Base-by-base conservation (phyloP, 2,113 vertebrate genomes). In the Rhombomys opimus region DNA sequence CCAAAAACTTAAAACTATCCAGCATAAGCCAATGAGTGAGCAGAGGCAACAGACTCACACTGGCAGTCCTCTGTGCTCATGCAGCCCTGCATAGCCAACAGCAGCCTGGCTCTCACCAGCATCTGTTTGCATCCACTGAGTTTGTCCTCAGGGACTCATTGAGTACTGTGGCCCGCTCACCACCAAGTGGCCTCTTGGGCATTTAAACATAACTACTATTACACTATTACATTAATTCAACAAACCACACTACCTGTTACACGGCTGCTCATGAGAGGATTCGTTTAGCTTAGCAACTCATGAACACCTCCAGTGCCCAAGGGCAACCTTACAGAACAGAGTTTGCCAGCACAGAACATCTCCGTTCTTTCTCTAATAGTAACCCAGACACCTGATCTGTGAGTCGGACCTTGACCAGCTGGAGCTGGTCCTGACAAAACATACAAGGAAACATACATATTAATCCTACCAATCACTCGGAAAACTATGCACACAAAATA, bases 201-300 rank as follows among this genome's bases (percentile, higher is more conserved):
- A 5, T 18, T 38, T 22, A 89, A 1, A 0, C 17, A 72, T 72
- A 93, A 90, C 76, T 82, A 87, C 15, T 77, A 75, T 57, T 5
- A 65, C 12, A 81, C 59, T 61, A 61, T 61, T 23, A 1, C 85
- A 81, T 73, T 57, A 92, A 95, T 57, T 90, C 67, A 59, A 63
- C 65, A 81, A 87, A 76, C 75, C 32, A 87, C 35, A 63, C 41
- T 27, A 65, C 82, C 38, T 81, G 54, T 61, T 57, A 90, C 75
- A 63, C 27, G 81, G 73, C n/a, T 90, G 50, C 61, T 72, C 25
- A 2, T 14, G n/a, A 30, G 91, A 84, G 52, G 78, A 35, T 12
- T 41, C 86, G 91, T 32, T 91, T 32, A 88, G 88, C 41, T 9
- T 89, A 94, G 61, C 81, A 75, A 76, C 50, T 81, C 87, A 59